Base-by-base conservation (phyloP, 2,888 invertebrate genomes). In the Pteria penguin region DNA sequence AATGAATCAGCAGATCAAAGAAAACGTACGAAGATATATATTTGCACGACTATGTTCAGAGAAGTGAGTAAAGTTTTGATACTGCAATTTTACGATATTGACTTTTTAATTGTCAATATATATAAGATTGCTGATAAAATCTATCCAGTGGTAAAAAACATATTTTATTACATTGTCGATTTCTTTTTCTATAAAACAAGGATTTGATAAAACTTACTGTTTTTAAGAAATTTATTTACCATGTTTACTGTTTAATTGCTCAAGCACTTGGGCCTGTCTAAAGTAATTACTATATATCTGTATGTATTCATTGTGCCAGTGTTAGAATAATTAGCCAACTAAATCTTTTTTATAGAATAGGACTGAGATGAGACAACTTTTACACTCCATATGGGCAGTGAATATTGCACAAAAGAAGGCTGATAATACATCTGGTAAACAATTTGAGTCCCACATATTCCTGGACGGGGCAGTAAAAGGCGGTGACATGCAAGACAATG, bases 41-140 rank as follows among this genome's bases (percentile, higher is more conserved):
- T 90, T n/a, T 90, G 90, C 75, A 90, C 90, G 4, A 90, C 90
- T 11, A 90, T 90, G 90, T 90, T 89, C 67, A 71, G 90, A 73
- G 90, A 90, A 88, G 89, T 89, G 62, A 69, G 57, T n/a, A n/a
- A 2, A 11, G 1, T 24, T 29, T 60, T 66, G 54, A 54, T 54
- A n/a, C n/a, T n/a, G n/a, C n/a, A n/a, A n/a, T n/a, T n/a, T n/a
- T n/a, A n/a, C n/a, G n/a, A n/a, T n/a, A n/a, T n/a, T n/a, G n/a
- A n/a, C n/a, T n/a, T n/a, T n/a, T n/a, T n/a, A n/a, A n/a, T n/a
- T n/a, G n/a, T n/a, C n/a, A n/a, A n/a, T n/a, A n/a, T n/a, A n/a
- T n/a, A n/a, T n/a, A n/a, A n/a, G n/a, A n/a, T n/a, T n/a, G n/a
- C n/a, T n/a, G n/a, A n/a, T n/a, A n/a, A n/a, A n/a, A n/a, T n/a